phyloP scores from a whole-genome alignment of 2,113 vertebrate species.

The Sylvietta virens region DNA sequence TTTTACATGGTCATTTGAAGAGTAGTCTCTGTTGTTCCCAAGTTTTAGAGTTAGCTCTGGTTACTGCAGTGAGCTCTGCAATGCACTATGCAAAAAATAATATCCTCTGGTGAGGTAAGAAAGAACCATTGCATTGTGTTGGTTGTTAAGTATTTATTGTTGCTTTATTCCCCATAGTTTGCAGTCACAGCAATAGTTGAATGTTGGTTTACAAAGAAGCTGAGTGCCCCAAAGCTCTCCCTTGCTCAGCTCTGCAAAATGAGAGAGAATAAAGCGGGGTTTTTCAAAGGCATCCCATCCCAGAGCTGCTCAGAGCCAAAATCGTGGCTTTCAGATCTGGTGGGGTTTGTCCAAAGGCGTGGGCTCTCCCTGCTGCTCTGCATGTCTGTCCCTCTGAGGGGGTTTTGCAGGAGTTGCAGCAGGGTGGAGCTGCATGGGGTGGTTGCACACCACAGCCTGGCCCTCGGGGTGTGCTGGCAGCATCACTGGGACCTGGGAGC shows the following conservation, averaged over 20 bases:
- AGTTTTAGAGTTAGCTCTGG: not conserved
- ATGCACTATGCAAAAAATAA: not conserved
- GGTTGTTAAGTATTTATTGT: not conserved
- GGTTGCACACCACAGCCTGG: not conserved
- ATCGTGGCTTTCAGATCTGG: rapidly evolving
- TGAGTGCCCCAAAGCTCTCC: not conserved
- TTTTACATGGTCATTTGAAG: not conserved
- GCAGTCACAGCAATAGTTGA: not conserved
- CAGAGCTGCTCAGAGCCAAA: not conserved
- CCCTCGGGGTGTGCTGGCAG: not conserved
- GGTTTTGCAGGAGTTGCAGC: not conserved
- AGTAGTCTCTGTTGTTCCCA: not conserved
- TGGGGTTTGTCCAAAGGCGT: rapidly evolving
- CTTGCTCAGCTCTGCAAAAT: not conserved
- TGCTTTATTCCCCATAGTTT: not conserved
- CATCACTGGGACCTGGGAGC: not conserved
- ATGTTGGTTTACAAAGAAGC: not conserved
- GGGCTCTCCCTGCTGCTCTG: not conserved
- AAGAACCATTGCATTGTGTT: not conserved
- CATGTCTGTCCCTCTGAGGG: not conserved
- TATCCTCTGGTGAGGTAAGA: not conserved
- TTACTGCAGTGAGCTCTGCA: conserved; percentile 1
- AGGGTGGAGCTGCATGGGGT: rapidly evolving
- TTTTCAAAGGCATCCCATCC: not conserved
- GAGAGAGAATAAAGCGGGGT: not conserved